Evolutionary conservation across 35 echinoderm and acorn worm species (phyloP).

Genomic region (Lytechinus pictus): DNA sequence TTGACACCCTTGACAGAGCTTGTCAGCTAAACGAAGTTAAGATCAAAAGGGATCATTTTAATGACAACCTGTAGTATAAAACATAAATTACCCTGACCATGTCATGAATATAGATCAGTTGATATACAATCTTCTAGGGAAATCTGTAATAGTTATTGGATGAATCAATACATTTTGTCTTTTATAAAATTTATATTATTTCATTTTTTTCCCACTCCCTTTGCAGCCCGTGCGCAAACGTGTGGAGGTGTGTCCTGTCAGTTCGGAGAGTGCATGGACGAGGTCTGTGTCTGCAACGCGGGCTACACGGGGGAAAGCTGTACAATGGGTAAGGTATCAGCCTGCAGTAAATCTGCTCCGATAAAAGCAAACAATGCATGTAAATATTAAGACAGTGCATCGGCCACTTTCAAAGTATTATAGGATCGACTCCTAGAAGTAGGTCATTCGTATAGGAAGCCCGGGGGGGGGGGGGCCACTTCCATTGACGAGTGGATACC

Average conservation of each 20-base stretch:
- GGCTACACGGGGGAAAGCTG: conserved; percentile 39
- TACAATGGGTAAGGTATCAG: background rate
- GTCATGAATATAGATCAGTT: too few relatives aligned
- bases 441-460: background rate
- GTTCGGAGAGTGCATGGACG: conserved; percentile 25
- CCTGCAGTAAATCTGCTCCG: background rate
- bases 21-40: too few relatives aligned
- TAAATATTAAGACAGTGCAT: background rate
- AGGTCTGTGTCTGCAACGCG: background rate
- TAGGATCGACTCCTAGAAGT: background rate
- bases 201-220: background rate
- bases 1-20: too few relatives aligned
- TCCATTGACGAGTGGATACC: too few relatives aligned
- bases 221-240: background rate
- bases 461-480: too few relatives aligned
- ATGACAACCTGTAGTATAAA: too few relatives aligned
- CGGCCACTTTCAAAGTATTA: background rate
- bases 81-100: too few relatives aligned
- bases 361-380: background rate
- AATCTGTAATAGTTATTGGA: too few relatives aligned
- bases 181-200: background rate
- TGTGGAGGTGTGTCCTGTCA: background rate
- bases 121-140: too few relatives aligned
- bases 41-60: too few relatives aligned
- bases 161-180: too few relatives aligned